A percentile compares a stretch with the other conserved stretches of the same genome.
Conservation (phyloP, 35 echinoderm and acorn worm genomes). For the Lytechinus pictus region DNA sequence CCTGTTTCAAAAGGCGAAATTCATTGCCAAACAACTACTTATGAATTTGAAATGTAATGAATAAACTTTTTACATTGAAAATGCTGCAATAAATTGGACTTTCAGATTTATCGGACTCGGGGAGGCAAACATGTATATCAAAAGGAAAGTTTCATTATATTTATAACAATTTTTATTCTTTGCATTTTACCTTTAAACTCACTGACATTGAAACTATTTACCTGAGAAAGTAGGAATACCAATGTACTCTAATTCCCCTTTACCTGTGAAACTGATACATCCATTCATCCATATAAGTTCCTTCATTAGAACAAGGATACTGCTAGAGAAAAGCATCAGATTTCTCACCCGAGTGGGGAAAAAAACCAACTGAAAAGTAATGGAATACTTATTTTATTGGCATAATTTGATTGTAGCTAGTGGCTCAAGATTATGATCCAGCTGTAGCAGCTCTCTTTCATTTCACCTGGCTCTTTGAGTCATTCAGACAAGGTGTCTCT, state of each 20-base stretch:
- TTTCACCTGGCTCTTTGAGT: neutral
- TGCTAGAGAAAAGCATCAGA: neutral
- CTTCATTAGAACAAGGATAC: neutral
- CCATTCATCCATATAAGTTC: neutral
- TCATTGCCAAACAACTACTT: no score
- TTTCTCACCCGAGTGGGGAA: neutral
- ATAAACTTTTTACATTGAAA: no score
- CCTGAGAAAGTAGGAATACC: neutral
- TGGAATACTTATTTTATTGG: constrained; percentile 4
- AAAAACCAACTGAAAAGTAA: neutral
- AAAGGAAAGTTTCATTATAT: neutral
- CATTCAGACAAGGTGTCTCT: no score
- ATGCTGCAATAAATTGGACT: no score
- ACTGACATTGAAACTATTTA: neutral
- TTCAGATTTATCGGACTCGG: no score
- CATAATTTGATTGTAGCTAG: neutral
- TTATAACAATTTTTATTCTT: neutral
- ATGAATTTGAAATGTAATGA: no score
- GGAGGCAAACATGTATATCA: neutral
- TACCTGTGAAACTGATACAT: neutral
- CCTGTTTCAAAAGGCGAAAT: no score
- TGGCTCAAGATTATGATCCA: neutral
- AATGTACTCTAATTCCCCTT: neutral
- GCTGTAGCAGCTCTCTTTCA: neutral
- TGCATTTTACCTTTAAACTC: neutral